These are phyloP conservation scores for Dinoponera quadriceps DNA, from an alignment of 1,140 invertebrate genomes.

Conservation along the genomic window DNA sequence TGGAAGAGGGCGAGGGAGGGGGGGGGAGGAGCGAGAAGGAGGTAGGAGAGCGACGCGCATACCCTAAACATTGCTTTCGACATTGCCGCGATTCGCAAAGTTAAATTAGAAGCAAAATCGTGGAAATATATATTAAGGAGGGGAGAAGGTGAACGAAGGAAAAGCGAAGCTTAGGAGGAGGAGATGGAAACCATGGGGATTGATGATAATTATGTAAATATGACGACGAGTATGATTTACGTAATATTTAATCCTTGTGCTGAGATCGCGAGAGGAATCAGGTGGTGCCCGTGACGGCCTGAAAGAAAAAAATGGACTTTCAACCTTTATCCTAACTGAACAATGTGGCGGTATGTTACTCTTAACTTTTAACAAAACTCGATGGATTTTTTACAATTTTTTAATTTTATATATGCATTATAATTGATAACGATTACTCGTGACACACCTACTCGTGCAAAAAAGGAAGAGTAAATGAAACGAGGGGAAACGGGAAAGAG, in stretches of 20 bases:
- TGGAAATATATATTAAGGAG: not conserved
- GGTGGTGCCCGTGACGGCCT: constrained; percentile 72
- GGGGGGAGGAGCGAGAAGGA: too few species aligned
- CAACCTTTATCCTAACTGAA: constrained; percentile 3
- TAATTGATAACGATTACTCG: constrained; percentile 81
- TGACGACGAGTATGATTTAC: constrained; percentile 27
- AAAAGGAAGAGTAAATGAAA: too few species aligned
- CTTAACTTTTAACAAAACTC: constrained; percentile 62
- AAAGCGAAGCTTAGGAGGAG: not conserved
- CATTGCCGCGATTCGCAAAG: constrained; percentile 21
- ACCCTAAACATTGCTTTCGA: constrained; percentile 46
- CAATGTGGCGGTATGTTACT: constrained; percentile 69
- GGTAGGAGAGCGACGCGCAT: not conserved
- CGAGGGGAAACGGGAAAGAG: too few species aligned
- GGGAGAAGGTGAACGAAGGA: not conserved
- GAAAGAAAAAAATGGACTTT: constrained; percentile 39
- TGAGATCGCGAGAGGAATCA: constrained; percentile 65
- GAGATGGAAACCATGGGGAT: not conserved
- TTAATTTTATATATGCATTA: constrained; percentile 84
- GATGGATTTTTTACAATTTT: constrained; percentile 82
- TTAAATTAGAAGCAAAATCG: not conserved
- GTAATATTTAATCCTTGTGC: constrained; percentile 64
- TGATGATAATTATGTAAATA: constrained; percentile 82
- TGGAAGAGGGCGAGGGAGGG: too few species aligned
- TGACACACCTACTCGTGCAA: constrained; percentile 73